Evolutionary conservation across 2,113 vertebrate species (phyloP), one percentile per base, ranked within the genome.

Genomic region (Noctilio leporinus): DNA sequence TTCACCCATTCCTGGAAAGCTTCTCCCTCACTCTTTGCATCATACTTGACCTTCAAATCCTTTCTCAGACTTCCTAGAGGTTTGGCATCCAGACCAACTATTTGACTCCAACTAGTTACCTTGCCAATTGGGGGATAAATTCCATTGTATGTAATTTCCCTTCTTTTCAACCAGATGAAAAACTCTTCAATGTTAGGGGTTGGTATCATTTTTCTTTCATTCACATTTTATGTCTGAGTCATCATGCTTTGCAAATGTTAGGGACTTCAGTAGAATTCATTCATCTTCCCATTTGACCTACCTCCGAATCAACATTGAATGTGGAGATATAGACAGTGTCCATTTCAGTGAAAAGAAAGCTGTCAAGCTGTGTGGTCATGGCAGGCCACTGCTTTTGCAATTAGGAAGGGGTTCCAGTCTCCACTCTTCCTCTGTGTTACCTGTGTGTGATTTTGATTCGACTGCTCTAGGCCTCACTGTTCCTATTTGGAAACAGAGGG

Each of bases 311-410:
- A 26, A 15, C 14, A 9, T 4, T 33, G 1, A 0, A 94, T 33
- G n/a, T 38, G 11, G 53, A 76, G 40, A 55, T 19, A 22, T 2
- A 64, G 24, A 70, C 10, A 3, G 2, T 47, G 57, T 49, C 12
- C 40, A 2, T 55, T 86, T 53, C 65, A 43, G 45, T 16, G 35
- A 55, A 67, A 67, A 69, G 16, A 10, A 78, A 83, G 12, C 5
- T 0, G 1, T 17, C 1, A 15, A n/a, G 33, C 62, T 17, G 11
- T 7, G 7, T 76, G 20, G 12, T 77, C 3, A 1, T 4, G 4
- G 0, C 40, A 65, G 51, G 35, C 4, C 15, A 7, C 8, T 5
- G 14, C 28, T 40, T 65, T 5, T 20, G 7, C 9, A 9, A 12
- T 11, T 0, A 11, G 65, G 16, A 38, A 89, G 33, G 64, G 8